Conservation (phyloP, 2,797 vertebrate species). For the Siniperca scherzeri region DNA sequence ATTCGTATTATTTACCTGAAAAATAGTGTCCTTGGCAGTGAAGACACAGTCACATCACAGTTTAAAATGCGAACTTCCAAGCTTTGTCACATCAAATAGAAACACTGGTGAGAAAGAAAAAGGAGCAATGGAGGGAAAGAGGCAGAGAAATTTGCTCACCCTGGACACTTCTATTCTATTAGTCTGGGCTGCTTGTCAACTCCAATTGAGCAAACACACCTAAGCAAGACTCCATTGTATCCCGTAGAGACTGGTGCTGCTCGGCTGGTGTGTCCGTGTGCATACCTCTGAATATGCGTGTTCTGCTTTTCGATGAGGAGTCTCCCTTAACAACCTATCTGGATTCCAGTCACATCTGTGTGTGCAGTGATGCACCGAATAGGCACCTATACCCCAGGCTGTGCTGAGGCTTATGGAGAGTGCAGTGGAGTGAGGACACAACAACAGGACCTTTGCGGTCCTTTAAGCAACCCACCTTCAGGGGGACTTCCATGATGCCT, state of each 20-base stretch:
- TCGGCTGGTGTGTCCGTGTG: constrained; percentile 5
- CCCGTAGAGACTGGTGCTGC: neutral
- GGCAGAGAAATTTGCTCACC: constrained; percentile 33
- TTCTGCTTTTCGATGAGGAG: constrained; percentile 47
- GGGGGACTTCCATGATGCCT: constrained; percentile 18
- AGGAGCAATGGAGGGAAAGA: constrained; percentile 30
- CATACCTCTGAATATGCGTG: constrained; percentile 38
- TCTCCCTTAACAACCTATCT: constrained; percentile 32
- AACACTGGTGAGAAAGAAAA: constrained; percentile 35
- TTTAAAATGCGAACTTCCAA: constrained; percentile 47
- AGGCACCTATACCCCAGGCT: constrained; percentile 28
- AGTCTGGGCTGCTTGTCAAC: constrained; percentile 52
- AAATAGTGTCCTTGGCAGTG: neutral
- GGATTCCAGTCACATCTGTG: constrained; percentile 58
- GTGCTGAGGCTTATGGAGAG: constrained; percentile 6
- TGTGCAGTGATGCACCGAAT: constrained; percentile 41
- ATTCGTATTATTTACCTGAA: constrained; percentile 9
- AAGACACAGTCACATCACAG: constrained; percentile 2
- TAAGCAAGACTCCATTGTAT: constrained; percentile 28
- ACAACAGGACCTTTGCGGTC: constrained; percentile 22
- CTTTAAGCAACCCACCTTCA: constrained; percentile 23
- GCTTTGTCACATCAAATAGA: constrained; percentile 51
- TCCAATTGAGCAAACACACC: constrained; percentile 54
- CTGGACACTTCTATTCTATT: constrained; percentile 53
- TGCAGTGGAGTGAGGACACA: constrained; percentile 32